Percentiles rank a stretch among this genome's conserved stretches.
These are phyloP conservation scores for Circaetus cinerascens DNA, from an alignment of 2,113 vertebrate genomes.

Conservation along the genomic window DNA sequence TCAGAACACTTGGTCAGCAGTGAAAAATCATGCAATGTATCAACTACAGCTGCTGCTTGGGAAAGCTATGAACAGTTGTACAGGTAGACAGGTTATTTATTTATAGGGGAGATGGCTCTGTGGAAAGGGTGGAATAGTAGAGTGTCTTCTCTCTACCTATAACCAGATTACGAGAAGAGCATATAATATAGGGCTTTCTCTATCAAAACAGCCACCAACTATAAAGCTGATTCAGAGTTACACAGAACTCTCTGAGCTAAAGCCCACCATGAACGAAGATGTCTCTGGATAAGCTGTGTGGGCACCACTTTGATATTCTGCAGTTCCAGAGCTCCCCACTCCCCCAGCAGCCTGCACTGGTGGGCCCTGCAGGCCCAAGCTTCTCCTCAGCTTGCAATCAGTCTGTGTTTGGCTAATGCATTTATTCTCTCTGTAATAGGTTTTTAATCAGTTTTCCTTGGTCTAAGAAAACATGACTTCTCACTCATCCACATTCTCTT, in stretches of 20 bases:
- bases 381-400: neutral
- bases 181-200: neutral
- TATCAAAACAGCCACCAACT: neutral
- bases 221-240: neutral
- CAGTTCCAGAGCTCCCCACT: neutral
- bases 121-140: neutral
- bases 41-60: neutral
- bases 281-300: neutral
- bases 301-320: neutral
- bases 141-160: neutral
- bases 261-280: neutral
- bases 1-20: neutral
- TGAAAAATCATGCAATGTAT: neutral
- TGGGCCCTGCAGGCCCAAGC: too few relatives aligned
- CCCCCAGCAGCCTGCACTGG: neutral
- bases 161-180: neutral
- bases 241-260: neutral
- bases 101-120: neutral
- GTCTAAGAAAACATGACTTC: neutral
- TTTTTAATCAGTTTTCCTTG: neutral
- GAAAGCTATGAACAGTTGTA: neutral
- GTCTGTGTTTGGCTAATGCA: neutral
- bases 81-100: neutral
- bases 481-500: neutral
- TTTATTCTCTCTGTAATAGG: neutral